A percentile compares a stretch with the other conserved stretches of the same genome.
These are phyloP conservation scores for Tringa solitaria DNA, from an alignment of 2,113 vertebrate species.

Conservation along the genomic window DNA sequence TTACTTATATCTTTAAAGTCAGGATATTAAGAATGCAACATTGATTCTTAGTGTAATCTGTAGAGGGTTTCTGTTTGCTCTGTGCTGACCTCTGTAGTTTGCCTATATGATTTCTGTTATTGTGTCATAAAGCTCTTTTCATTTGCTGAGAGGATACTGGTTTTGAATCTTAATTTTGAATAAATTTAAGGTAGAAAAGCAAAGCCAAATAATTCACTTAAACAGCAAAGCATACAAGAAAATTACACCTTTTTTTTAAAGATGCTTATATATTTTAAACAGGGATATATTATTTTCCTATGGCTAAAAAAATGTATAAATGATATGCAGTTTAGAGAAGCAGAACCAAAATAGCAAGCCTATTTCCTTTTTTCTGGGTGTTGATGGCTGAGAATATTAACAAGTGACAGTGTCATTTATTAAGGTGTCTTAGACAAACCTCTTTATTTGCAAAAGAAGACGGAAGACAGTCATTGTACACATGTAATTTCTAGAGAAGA, in stretches of 20 bases:
- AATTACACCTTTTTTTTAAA: not conserved
- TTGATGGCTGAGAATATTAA: not conserved
- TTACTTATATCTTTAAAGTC: not conserved
- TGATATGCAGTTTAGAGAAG: not conserved
- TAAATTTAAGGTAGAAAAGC: not conserved
- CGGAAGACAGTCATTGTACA: not conserved
- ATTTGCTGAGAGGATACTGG: not conserved
- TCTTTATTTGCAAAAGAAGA: not conserved
- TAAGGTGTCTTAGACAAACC: not conserved
- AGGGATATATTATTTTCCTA: not conserved
- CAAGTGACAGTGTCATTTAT: not conserved
- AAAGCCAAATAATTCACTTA: not conserved
- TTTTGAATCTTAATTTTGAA: not conserved
- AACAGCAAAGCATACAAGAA: not conserved
- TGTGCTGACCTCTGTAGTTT: conserved; percentile 30
- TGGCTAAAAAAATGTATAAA: not conserved
- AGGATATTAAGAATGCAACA: not conserved
- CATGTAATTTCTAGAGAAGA: not conserved
- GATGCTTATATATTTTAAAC: not conserved
- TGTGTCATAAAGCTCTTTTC: not conserved
- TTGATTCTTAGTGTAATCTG: not conserved
- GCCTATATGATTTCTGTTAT: not conserved
- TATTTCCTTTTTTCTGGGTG: not conserved
- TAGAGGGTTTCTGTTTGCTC: not conserved
- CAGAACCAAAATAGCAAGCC: not conserved